Conservation (phyloP, 2,113 vertebrate species). For the Callipepla squamata region DNA sequence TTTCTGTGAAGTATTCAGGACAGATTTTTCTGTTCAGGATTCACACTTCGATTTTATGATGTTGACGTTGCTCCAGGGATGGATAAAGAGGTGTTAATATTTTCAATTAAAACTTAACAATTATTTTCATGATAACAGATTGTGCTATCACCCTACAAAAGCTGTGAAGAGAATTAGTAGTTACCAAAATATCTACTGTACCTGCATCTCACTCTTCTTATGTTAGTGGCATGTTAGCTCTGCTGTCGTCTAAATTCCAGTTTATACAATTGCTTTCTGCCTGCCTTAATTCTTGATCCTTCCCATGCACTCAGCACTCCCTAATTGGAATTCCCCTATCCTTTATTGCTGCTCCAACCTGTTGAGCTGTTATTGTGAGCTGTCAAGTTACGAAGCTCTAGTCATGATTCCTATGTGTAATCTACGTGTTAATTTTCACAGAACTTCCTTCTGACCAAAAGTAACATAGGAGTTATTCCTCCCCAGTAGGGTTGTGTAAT, state of each 20-base stretch:
- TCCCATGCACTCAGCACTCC: background rate
- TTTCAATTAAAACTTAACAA: slow-evolving; percentile 20
- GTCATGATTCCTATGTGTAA: background rate
- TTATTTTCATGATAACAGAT: slow-evolving; percentile 25
- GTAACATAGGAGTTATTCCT: background rate
- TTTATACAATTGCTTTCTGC: background rate
- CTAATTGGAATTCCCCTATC: background rate
- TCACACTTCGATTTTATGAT: background rate
- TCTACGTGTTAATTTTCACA: background rate
- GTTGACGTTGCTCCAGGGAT: background rate
- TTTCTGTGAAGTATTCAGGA: background rate
- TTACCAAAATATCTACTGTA: slow-evolving; percentile 26
- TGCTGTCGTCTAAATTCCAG: slow-evolving; percentile 3
- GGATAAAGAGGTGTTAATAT: slow-evolving; percentile 23
- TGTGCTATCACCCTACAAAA: background rate
- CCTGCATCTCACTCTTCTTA: background rate
- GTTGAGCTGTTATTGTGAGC: background rate
- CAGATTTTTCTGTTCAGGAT: background rate
- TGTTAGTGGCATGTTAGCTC: background rate
- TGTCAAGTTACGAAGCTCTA: background rate
- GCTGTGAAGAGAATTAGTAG: slow-evolving; percentile 26
- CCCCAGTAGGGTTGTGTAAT: background rate
- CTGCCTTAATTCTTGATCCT: background rate
- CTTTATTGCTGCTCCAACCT: background rate
- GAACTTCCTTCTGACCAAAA: background rate